Base-by-base conservation (phyloP, 1,140 invertebrate genomes). In the Hypsibius dujardini region DNA sequence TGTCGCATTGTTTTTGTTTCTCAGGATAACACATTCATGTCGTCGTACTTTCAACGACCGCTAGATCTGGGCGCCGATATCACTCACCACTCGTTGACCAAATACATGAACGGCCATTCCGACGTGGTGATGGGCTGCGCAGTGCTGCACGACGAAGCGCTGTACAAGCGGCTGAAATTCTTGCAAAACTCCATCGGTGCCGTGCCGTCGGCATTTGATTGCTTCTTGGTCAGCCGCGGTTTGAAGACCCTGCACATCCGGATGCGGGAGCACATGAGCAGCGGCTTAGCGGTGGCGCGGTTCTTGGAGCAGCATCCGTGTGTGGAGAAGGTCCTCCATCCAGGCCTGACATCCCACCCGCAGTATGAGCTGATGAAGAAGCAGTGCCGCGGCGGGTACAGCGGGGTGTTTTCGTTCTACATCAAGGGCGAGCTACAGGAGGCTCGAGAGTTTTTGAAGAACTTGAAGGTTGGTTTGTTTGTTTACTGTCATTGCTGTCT, bases 41-140 rank as follows among this genome's bases (percentile, higher is more conserved):
- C 92, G 2, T 84, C 92, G n/a, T 96, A 95, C 78, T 89, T 94
- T 72, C 93, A 96, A 87, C 84, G 86, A 73, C 95, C 95, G 1
- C 79, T 98, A 46, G 84, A 86, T 40, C 81, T 95, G 46, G 95
- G 95, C 7, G 94, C 90, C 1, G 94, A 98, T 80, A 83, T 97
- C 69, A 87, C 88, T 1, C 80, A 92, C 74, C 95, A 98, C 81
- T 98, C 95, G 0, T 75, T 95, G 46, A 96, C 94, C 0, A 99
- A 98, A 80, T 98, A 97, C 77, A 93, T 98, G 86, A 98, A 98
- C 80, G 95, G 95, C 0, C 95, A 98, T 79, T 88, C 90, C 1
- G 95, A 99, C 82, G 88, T 96, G 60, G 87, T 98, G 1, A 98
- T 98, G 95, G 95, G 95, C 1, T 87, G 89, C 3, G 84, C 88